Base-by-base conservation (phyloP, 1,140 invertebrate species). In the Matsumurasca onukii region DNA sequence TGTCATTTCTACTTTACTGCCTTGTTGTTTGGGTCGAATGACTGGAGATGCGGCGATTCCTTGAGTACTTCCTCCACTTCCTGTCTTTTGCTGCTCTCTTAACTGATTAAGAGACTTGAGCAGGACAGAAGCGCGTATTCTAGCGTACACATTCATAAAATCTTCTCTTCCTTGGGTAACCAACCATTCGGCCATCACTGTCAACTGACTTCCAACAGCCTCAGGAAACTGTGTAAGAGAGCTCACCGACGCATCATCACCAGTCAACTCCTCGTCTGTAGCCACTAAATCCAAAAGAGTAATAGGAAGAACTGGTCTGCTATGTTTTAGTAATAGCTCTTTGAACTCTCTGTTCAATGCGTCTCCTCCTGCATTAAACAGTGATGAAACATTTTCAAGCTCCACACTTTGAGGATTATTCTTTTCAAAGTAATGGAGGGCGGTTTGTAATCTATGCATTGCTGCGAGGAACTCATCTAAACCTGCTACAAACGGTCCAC, bases 381-480 rank as follows among this genome's bases (percentile, higher is more conserved):
- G 79, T 27, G 86, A 83, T 57, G 85, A 86, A 90, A 98, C 90
- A 82, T 97, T 97, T 76, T 95, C 92, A 62, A 98, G 79, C 82
- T 98, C 95, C 30, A 96, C 91, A 78, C 94, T 96, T 76, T 94
- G 91, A 1, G 93, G 92, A 80, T 97, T 97, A 77, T 96, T 91
- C 76, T 92, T 91, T 75, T 94, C 88, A 80, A 99, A 98, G 79
- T 97, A 98, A 39, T 88, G 87, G 75, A 94, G 89, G 59, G 96
- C 95, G 72, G 90, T 89, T 59, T 92, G 87, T 45, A 98, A 80
- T 75, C 90, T 89, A 75, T 93, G 91, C 81, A 98, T 87, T 1
- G 93, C 90, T 74, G 91, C 83, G 17, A 97, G 81, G 79, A 90
- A 96, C 22, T 82, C 80, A 27, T 90, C 85, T n/a, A 93, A 79